Evolutionary conservation across 2,888 invertebrate genomes (phyloP), one percentile per base, ranked within the genome.

Genomic region (Epinotia ramella): DNA sequence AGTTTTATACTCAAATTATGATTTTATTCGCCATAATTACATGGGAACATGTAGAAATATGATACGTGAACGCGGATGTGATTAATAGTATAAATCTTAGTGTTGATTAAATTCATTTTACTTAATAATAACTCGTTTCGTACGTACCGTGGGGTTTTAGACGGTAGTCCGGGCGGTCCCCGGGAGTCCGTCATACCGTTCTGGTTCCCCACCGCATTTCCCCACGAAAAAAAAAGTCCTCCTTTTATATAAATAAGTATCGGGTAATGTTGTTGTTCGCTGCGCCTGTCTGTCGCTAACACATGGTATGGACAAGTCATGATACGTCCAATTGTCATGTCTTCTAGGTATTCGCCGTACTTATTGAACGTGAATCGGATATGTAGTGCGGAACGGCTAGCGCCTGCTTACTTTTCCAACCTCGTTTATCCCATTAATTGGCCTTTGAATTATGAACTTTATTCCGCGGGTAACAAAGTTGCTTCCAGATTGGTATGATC

Each of bases 301-400:
- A 13, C 2, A 68, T 18, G 57, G 40, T 44, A 46, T 60, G 46
- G 46, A 46, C 24, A n/a, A 16, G 6, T 44, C 16, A 11, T 68
- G 46, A 18, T 24, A 28, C 40, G 40, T n/a, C 24, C 16, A 28
- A 69, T n/a, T 69, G 69, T 60, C 69, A 60, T 24, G 59, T 44
- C 5, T 60, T 28, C 59, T 46, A 69, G 46, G 69, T 56, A 71
- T 75, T 65, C 13, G 18, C 24, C 20, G 57, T 7, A 49, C 20
- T 56, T 70, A 66, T 59, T 49, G 64, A 64, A 59, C 18, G 57
- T 12, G 59, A 69, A 49, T 69, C 20, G 28, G 65, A 66, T 59
- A 77, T 77, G 53, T 73, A 77, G 77, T 44, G 73, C 77, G 77
- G 77, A 77, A 77, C 77, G 73, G 60, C 68, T 60, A 60, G 53